These are phyloP conservation scores for Leptopilina clavipes DNA, from an alignment of 1,140 invertebrate genomes.

Conservation along the genomic window DNA sequence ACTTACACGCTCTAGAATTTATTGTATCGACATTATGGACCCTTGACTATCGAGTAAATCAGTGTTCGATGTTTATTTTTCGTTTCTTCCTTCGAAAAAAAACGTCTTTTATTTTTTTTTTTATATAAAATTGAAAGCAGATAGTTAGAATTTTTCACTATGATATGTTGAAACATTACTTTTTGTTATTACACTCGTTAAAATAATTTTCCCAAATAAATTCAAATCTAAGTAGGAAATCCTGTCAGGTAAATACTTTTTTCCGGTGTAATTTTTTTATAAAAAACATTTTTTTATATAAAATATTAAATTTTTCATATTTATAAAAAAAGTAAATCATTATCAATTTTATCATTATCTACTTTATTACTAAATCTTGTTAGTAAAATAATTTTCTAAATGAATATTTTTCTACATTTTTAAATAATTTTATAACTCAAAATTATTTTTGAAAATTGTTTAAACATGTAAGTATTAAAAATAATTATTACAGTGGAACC, in stretches of 20 bases:
- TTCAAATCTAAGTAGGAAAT: neutral
- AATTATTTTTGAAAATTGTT: too few relatives aligned
- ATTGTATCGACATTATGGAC: slow-evolving; percentile 13
- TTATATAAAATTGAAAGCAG: neutral
- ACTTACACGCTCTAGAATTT: slow-evolving; percentile 24
- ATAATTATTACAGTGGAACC: too few relatives aligned
- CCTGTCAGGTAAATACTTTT: neutral
- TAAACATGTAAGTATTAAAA: too few relatives aligned
- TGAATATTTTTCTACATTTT: too few relatives aligned
- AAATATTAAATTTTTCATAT: too few relatives aligned
- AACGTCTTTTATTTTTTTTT: neutral
- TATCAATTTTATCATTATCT: too few relatives aligned
- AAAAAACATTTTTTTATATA: neutral
- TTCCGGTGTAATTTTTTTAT: neutral
- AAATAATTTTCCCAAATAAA: too few relatives aligned
- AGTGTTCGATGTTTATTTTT: slow-evolving; percentile 21
- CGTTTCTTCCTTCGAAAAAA: neutral
- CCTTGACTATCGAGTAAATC: slow-evolving; percentile 14
- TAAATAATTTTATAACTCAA: too few relatives aligned
- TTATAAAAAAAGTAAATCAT: too few relatives aligned
- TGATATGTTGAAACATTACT: neutral
- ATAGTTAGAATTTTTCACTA: neutral
- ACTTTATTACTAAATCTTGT: too few relatives aligned
- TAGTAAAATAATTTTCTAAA: too few relatives aligned
- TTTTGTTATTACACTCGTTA: too few relatives aligned